Percentiles rank a stretch among this genome's conserved stretches.
phyloP scores from a whole-genome alignment of 2,888 invertebrate species.

The Sceliomorpha sp. region DNA sequence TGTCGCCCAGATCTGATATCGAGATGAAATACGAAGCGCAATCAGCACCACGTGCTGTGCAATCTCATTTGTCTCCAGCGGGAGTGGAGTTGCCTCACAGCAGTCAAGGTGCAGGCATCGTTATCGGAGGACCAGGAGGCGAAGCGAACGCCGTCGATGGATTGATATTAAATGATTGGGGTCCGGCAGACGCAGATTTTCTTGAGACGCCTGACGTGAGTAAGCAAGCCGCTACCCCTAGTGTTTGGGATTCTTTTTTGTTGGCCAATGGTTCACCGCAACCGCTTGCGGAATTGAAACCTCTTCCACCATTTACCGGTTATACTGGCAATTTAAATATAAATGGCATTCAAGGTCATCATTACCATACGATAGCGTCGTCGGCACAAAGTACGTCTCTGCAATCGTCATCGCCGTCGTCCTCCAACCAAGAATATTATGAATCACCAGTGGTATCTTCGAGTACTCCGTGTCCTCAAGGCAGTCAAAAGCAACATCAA shows the following conservation, averaged over 20 bases:
- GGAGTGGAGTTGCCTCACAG: conserved; percentile 77
- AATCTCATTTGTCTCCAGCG: conserved; percentile 69
- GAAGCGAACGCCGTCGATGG: conserved; percentile 77
- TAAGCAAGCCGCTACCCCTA: too few species aligned
- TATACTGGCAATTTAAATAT: conserved; percentile 93
- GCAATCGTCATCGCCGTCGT: conserved; percentile 75
- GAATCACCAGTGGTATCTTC: conserved; percentile 81
- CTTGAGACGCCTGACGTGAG: conserved; percentile 73
- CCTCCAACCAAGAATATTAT: conserved; percentile 77
- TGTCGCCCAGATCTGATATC: conserved; percentile 64
- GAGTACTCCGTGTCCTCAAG: conserved; percentile 79
- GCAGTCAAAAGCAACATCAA: conserved; percentile 71
- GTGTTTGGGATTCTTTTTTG: conserved; percentile 86
- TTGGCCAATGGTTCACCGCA: too few species aligned
- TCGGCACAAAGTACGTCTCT: conserved; percentile 76
- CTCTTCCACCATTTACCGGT: conserved; percentile 91
- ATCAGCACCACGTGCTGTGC: conserved; percentile 68
- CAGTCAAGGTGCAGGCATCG: conserved; percentile 71
- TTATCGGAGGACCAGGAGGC: conserved; percentile 70
- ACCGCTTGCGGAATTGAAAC: conserved; percentile 90
- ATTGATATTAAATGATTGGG: conserved; percentile 73
- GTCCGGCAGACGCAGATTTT: conserved; percentile 69
- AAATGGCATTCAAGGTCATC: conserved; percentile 93
- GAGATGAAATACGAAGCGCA: conserved; percentile 79
- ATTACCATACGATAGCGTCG: conserved; percentile 90